A percentile compares a stretch with the other conserved stretches of the same genome.
These are phyloP conservation scores for Sepioteuthis lessoniana DNA, from an alignment of 2,888 invertebrate genomes.

Conservation along the genomic window DNA sequence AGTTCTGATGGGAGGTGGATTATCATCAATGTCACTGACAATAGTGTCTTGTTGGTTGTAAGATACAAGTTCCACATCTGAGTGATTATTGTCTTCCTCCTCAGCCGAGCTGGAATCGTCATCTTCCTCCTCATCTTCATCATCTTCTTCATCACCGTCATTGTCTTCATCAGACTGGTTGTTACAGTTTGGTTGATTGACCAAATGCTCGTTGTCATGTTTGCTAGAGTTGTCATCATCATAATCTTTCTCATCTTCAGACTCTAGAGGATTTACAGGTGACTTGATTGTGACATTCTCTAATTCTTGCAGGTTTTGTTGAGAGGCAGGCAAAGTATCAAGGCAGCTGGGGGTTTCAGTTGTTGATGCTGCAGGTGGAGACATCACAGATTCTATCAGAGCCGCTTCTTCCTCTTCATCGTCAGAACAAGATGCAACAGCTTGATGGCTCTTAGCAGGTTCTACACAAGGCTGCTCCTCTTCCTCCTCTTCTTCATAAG, in stretches of 20 bases:
- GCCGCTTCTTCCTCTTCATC: not conserved
- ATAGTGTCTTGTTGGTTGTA: slow-evolving; percentile 48
- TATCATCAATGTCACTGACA: slow-evolving; percentile 62
- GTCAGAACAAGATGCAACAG: not conserved
- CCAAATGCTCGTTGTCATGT: slow-evolving; percentile 36
- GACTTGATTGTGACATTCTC: not conserved
- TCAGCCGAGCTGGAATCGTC: slow-evolving; percentile 56
- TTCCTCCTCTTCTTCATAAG: slow-evolving; percentile 35
- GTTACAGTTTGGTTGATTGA: slow-evolving; percentile 47
- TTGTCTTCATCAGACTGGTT: slow-evolving; percentile 54
- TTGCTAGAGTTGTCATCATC: not conserved
- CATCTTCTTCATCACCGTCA: slow-evolving; percentile 51
- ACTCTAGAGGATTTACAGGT: not conserved
- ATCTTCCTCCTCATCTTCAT: slow-evolving; percentile 39
- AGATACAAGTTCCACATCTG: slow-evolving; percentile 13
- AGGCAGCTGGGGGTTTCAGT: not conserved
- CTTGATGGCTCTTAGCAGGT: not conserved
- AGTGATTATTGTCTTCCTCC: slow-evolving; percentile 49
- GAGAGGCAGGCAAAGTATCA: not conserved
- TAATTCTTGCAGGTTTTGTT: not conserved
- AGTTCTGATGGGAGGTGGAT: slow-evolving; percentile 63
- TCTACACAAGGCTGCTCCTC: not conserved
- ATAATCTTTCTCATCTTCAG: slow-evolving; percentile 37
- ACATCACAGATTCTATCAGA: not conserved
- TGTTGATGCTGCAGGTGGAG: not conserved